Percentiles rank a stretch among this genome's conserved stretches.
phyloP scores from a whole-genome alignment of 2,797 vertebrate genomes.

The Lerista edwardsae region DNA sequence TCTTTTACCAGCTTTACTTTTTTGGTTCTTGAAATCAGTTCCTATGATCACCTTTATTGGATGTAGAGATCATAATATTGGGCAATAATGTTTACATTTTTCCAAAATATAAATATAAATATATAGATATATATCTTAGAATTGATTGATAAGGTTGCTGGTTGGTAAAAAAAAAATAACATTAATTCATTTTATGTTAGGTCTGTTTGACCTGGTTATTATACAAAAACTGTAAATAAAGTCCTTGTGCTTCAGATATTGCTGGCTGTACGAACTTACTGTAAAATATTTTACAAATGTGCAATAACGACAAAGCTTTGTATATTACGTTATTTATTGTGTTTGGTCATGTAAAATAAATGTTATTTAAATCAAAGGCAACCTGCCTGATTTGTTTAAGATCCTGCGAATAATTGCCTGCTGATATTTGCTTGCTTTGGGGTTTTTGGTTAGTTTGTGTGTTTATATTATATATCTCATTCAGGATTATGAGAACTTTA shows the following conservation, averaged over 20 bases:
- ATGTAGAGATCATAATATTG: slow-evolving; percentile 80
- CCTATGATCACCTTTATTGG: slow-evolving; percentile 70
- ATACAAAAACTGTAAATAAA: slow-evolving; percentile 91
- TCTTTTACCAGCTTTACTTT: slow-evolving; percentile 78
- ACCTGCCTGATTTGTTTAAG: slow-evolving; percentile 79
- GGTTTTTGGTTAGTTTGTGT: not conserved
- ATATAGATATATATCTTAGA: slow-evolving; percentile 72
- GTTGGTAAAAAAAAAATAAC: slow-evolving; percentile 82
- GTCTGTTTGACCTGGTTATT: slow-evolving; percentile 92
- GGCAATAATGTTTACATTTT: slow-evolving; percentile 87
- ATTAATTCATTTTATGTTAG: slow-evolving; percentile 87
- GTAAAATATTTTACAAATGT: slow-evolving; percentile 99
- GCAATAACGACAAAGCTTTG: slow-evolving; percentile 99
- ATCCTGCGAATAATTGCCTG: slow-evolving; percentile 74
- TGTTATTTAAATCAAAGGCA: slow-evolving; percentile 87
- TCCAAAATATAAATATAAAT: slow-evolving; percentile 63
- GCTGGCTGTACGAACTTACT: slow-evolving; percentile 95
- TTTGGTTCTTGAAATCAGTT: slow-evolving; percentile 73
- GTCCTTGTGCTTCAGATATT: slow-evolving; percentile 98
- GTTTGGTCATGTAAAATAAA: slow-evolving; percentile 99
- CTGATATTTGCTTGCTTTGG: slow-evolving; percentile 66
- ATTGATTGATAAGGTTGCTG: slow-evolving; percentile 84
- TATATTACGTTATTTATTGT: slow-evolving; percentile 99
- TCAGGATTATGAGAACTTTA: slow-evolving; percentile 79
- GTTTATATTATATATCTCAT: slow-evolving; percentile 71